Evolutionary conservation across 2,797 vertebrate genomes (phyloP).

Genomic region (Lagocephalus sceleratus): DNA sequence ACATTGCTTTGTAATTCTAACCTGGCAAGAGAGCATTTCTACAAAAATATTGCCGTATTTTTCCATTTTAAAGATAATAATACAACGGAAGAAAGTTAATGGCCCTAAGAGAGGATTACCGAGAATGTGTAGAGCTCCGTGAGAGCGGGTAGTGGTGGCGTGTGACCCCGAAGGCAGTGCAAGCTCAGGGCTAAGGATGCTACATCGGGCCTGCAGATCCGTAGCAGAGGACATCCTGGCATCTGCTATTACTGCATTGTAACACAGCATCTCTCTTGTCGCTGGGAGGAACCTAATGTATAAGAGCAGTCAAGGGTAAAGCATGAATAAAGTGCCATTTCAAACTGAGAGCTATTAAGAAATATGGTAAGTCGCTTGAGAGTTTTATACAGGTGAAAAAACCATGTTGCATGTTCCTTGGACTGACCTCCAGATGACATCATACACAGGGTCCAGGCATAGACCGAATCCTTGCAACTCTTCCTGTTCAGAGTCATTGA

Average conservation of each 20-base stretch:
- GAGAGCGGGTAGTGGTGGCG: constrained; percentile 93
- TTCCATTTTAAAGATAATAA: constrained; percentile 6
- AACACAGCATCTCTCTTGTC: constrained; percentile 92
- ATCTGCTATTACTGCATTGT: constrained; percentile 96
- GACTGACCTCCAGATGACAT: constrained; percentile 97
- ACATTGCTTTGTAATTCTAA: background rate
- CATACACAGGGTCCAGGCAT: constrained; percentile 97
- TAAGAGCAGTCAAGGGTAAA: background rate
- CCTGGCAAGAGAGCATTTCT: background rate
- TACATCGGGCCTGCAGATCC: constrained; percentile 91
- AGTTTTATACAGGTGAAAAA: background rate
- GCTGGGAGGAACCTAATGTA: constrained; percentile 85
- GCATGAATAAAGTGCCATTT: background rate
- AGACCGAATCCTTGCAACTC: constrained; percentile 97
- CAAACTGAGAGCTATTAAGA: too few relatives aligned
- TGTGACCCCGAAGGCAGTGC: constrained; percentile 91
- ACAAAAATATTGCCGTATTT: background rate
- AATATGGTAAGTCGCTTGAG: too few relatives aligned
- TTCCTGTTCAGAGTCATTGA: constrained; percentile 98
- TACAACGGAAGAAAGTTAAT: constrained; percentile 1
- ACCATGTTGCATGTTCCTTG: background rate
- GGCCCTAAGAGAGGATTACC: constrained; percentile 70
- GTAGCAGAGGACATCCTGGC: constrained; percentile 89
- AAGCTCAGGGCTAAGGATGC: constrained; percentile 94
- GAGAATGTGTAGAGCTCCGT: constrained; percentile 95